phyloP scores from a whole-genome alignment of 2,113 vertebrate species.

The Bostrychus sinensis region DNA sequence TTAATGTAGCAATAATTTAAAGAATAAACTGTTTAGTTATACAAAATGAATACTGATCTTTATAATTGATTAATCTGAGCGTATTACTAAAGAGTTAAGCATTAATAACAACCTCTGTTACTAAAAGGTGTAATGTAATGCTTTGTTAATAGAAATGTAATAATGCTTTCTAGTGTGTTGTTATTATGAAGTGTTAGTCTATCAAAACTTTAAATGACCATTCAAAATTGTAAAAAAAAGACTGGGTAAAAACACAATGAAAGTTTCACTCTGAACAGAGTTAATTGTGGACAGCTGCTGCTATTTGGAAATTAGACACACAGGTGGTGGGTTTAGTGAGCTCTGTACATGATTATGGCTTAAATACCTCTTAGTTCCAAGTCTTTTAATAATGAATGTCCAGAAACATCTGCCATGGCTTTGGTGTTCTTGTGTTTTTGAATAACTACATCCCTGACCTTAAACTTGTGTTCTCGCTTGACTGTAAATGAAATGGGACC shows the following conservation, averaged over 20 bases:
- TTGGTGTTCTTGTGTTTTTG: neutral
- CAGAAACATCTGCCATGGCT: neutral
- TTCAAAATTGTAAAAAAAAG: neutral
- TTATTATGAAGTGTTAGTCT: too few species aligned
- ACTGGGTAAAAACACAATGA: neutral
- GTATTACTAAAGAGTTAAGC: too few species aligned
- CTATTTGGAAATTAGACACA: conserved; percentile 18
- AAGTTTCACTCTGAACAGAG: neutral
- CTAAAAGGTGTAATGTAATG: too few species aligned
- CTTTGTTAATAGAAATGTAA: too few species aligned
- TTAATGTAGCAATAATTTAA: too few species aligned
- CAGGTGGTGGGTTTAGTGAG: conserved; percentile 21
- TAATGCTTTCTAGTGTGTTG: too few species aligned
- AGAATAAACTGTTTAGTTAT: too few species aligned
- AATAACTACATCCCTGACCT: neutral
- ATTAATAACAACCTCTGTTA: too few species aligned
- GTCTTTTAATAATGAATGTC: neutral
- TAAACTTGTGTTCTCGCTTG: neutral
- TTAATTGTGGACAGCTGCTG: conserved; percentile 54
- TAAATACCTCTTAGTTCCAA: neutral
- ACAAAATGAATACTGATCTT: too few species aligned
- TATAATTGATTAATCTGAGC: too few species aligned
- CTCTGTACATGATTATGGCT: neutral
- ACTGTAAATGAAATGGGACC: conserved; percentile 23
- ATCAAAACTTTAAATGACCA: too few species aligned